phyloP scores from a whole-genome alignment of 2,113 vertebrate genomes.

The Laterallus jamaicensis region DNA sequence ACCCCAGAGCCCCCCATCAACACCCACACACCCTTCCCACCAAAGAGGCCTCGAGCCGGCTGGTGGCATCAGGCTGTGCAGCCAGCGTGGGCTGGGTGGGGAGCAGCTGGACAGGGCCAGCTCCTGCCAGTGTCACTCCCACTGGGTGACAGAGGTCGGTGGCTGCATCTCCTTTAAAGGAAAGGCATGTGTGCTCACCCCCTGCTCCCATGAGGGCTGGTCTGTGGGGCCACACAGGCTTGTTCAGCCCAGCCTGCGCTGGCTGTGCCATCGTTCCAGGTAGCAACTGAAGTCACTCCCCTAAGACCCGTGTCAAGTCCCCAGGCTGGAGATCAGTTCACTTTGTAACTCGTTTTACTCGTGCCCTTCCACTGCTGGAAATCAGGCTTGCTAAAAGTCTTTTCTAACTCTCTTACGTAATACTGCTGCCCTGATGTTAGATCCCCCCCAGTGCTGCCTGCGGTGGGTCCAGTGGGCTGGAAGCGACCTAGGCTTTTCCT shows the following conservation, averaged over 20 bases:
- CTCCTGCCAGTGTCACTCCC: conserved; percentile 14
- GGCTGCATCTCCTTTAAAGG: conserved; percentile 50
- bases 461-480: not conserved
- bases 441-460: not conserved
- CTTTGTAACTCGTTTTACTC: not conserved
- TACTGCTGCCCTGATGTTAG: not conserved
- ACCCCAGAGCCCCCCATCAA: not conserved
- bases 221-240: not conserved
- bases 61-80: not conserved
- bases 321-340: not conserved
- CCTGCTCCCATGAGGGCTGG: not conserved
- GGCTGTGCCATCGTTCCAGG: not conserved
- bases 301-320: not conserved
- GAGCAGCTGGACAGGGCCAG: not conserved
- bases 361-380: not conserved
- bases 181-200: not conserved
- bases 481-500: not conserved
- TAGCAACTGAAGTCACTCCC: not conserved
- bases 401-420: not conserved
- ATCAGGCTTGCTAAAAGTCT: not conserved
- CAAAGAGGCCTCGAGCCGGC: not conserved
- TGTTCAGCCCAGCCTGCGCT: not conserved
- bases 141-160: not conserved
- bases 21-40: accelerated
- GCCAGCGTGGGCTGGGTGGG: accelerated